These are phyloP conservation scores for Sciurus carolinensis DNA, from an alignment of 2,797 vertebrate genomes.

Conservation along the genomic window DNA sequence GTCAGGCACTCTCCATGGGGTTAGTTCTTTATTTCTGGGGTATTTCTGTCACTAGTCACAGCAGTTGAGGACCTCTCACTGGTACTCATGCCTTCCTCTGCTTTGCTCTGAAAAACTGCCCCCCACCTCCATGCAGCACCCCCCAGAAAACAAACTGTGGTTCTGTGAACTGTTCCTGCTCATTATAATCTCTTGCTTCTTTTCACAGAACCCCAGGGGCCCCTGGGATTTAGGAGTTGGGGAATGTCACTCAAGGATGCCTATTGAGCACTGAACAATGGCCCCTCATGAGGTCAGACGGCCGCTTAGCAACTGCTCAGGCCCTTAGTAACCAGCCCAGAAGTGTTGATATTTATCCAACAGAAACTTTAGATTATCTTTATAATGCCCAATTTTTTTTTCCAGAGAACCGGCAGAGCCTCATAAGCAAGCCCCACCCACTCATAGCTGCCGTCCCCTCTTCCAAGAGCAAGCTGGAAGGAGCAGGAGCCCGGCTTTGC, in stretches of 20 bases:
- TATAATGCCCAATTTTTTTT: slow-evolving; percentile 41
- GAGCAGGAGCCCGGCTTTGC: neutral
- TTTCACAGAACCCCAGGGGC: slow-evolving; percentile 68
- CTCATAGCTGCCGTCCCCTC: neutral
- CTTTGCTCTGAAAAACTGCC: slow-evolving; percentile 24
- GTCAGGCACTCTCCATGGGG: neutral
- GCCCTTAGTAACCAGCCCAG: slow-evolving; percentile 77
- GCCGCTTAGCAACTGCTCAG: slow-evolving; percentile 81
- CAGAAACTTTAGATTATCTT: slow-evolving; percentile 68
- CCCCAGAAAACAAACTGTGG: neutral
- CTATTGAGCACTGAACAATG: slow-evolving; percentile 80
- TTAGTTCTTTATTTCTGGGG: neutral
- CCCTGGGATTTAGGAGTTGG: slow-evolving; percentile 70
- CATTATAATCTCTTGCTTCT: slow-evolving; percentile 48
- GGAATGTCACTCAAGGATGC: slow-evolving; percentile 76
- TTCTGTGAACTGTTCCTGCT: slow-evolving; percentile 41
- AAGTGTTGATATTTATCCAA: slow-evolving; percentile 77
- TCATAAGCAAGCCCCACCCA: neutral
- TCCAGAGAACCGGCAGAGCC: slow-evolving; percentile 8
- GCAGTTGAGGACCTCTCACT: neutral
- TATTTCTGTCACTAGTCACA: neutral
- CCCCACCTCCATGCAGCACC: neutral
- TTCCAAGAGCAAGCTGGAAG: neutral
- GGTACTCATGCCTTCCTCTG: neutral
- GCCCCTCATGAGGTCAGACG: slow-evolving; percentile 78